These are phyloP conservation scores for Osedax frankpressi DNA, from an alignment of 2,888 invertebrate genomes.

Conservation along the genomic window DNA sequence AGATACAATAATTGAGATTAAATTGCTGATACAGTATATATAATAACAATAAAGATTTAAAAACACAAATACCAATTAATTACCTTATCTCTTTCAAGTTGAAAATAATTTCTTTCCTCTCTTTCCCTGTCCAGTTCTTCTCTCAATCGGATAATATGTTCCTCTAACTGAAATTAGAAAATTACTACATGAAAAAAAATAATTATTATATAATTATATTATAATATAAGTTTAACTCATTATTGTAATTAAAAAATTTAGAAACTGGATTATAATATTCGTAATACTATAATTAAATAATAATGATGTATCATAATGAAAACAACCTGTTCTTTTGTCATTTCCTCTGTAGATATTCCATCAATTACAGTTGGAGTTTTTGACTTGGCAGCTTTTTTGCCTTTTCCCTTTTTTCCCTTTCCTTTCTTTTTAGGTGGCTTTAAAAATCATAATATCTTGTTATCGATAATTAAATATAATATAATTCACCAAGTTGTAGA, in stretches of 20 bases:
- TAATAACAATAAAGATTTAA: too few relatives aligned
- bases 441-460: too few relatives aligned
- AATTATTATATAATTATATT: not conserved
- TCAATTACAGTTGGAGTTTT: constrained; percentile 54
- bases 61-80: too few relatives aligned
- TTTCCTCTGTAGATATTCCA: constrained; percentile 79
- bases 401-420: constrained; percentile 32
- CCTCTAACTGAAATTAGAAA: constrained; percentile 82
- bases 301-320: not conserved
- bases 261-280: too few relatives aligned
- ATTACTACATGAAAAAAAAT: not conserved
- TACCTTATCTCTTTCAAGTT: constrained; percentile 75
- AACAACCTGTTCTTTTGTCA: constrained; percentile 70
- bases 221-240: not conserved
- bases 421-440: constrained; percentile 40
- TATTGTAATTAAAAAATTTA: not conserved
- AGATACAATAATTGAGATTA: too few relatives aligned
- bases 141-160: constrained; percentile 69
- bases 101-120: constrained; percentile 87
- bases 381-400: constrained; percentile 39
- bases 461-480: too few relatives aligned
- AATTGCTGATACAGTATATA: too few relatives aligned
- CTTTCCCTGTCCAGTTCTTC: constrained; percentile 84
- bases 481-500: too few relatives aligned
- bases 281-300: too few relatives aligned